These are phyloP conservation scores for Diaprepes abbreviatus DNA, from an alignment of 2,888 invertebrate species.

Conservation along the genomic window DNA sequence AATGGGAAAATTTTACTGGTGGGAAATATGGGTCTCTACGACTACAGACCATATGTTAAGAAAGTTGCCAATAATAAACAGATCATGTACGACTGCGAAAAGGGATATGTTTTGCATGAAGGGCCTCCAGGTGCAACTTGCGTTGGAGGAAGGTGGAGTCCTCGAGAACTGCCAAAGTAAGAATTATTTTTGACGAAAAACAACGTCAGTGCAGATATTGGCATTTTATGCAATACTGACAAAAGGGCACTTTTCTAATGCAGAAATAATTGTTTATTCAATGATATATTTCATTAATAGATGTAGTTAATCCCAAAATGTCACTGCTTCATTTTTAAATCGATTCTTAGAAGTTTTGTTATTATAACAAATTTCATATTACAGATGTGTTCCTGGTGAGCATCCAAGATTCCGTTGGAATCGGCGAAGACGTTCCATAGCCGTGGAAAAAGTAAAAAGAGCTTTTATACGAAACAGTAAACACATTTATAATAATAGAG, in stretches of 20 bases:
- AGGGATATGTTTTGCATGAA: slow-evolving; percentile 87
- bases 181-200: background rate
- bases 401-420: slow-evolving; percentile 91
- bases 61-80: slow-evolving; percentile 93
- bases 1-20: slow-evolving; percentile 93
- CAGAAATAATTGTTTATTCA: no score
- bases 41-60: slow-evolving; percentile 93
- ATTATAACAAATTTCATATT: slow-evolving; percentile 22
- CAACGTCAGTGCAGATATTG: no score
- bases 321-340: no score
- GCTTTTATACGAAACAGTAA: slow-evolving; percentile 60
- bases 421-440: slow-evolving; percentile 74
- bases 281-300: no score
- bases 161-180: slow-evolving; percentile 84
- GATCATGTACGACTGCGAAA: slow-evolving; percentile 96
- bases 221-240: no score
- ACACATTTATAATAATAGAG: slow-evolving; percentile 54
- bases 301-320: no score
- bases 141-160: slow-evolving; percentile 94
- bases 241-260: no score
- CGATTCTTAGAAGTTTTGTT: no score
- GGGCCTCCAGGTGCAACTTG: slow-evolving; percentile 96
- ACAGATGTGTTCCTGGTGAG: slow-evolving; percentile 84
- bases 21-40: slow-evolving; percentile 96
- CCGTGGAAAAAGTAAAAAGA: slow-evolving; percentile 63